Base-by-base conservation (phyloP, 2,113 vertebrate species). In the Pomatostomus ruficeps region DNA sequence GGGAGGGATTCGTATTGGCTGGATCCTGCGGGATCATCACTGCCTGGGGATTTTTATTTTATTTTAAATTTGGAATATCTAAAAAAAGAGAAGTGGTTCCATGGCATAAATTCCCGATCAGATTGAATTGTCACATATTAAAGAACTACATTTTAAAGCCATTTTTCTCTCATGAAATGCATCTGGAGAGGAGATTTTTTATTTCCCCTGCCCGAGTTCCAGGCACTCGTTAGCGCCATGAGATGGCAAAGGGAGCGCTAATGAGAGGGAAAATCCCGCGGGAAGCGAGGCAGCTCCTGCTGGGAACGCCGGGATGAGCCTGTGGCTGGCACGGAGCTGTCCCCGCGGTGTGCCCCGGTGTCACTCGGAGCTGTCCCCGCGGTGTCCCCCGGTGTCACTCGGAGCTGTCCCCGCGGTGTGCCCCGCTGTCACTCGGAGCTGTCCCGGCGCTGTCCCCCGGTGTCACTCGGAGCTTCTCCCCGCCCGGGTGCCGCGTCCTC, bases 21-120 rank as follows among this genome's bases (percentile, higher is more conserved):
- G 75, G 51, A 85, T 95, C 81, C 74, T 17, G 9, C 36, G 67
- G 82, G 87, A 93, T 96, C 89, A 90, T 73, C 67, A 67, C 54
- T 67, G 78, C 54, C 62, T 38, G 62, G 55, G 59, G 91, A 26
- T 73, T 89, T 96, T 71, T 58, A 49, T 85, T 91, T 87, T 49
- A 57, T 67, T 36, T n/a, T n/a, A n/a, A n/a, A 86, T 59, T 67
- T 51, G 45, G 18, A 67, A 26, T 35, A 88, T 33, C 42, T 61
- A 1, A 16, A 81, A 81, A 92, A 65, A 45, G 59, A 51, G 10
- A 75, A 61, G 28, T 33, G 16, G 66, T 77, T 85, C 67, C 55
- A 48, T 14, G 46, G 22, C 75, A 74, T 20, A 25, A 87, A 59
- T 72, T 82, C 46, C 76, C 12, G 2, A 43, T 52, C 66, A 54